phyloP scores from a whole-genome alignment of 2,888 invertebrate species.

The Halictus ligatus region DNA sequence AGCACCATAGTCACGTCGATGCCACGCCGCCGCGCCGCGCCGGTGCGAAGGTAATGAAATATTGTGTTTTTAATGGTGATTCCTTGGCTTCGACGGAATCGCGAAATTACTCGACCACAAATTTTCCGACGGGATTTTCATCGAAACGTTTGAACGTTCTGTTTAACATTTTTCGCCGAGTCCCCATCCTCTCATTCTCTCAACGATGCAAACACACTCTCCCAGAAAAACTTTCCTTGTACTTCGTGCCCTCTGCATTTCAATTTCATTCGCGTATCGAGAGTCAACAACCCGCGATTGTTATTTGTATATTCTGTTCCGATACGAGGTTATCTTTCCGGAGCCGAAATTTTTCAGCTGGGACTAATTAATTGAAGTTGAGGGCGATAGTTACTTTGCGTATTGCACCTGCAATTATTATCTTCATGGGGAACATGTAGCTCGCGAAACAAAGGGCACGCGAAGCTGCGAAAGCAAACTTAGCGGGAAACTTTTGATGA shows the following conservation, averaged over 20 bases:
- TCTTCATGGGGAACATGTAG: slow-evolving; percentile 16
- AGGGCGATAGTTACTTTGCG: slow-evolving; percentile 29
- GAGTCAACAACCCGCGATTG: background rate
- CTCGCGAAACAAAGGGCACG: background rate
- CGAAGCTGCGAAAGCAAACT: slow-evolving; percentile 6
- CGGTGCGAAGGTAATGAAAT: slow-evolving; percentile 18
- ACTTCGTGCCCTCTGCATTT: background rate
- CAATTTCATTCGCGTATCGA: background rate
- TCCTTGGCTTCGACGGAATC: slow-evolving; percentile 12
- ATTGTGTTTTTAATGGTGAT: slow-evolving; percentile 56
- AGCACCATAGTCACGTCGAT: slow-evolving; percentile 37
- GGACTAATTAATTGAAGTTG: slow-evolving; percentile 52
- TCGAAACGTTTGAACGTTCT: background rate
- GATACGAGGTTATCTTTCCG: background rate
- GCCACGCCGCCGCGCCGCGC: background rate
- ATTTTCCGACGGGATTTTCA: background rate
- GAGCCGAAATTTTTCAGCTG: slow-evolving; percentile 31
- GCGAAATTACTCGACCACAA: background rate
- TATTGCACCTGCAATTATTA: slow-evolving; percentile 33
- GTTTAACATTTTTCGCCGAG: background rate
- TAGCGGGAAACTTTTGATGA: background rate
- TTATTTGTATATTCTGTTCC: background rate
- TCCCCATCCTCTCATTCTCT: background rate
- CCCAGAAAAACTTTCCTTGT: background rate
- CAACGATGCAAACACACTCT: background rate